Percentiles rank a stretch among this genome's conserved stretches.
phyloP scores from a whole-genome alignment of 2,888 invertebrate genomes.

The Mythimna impura region DNA sequence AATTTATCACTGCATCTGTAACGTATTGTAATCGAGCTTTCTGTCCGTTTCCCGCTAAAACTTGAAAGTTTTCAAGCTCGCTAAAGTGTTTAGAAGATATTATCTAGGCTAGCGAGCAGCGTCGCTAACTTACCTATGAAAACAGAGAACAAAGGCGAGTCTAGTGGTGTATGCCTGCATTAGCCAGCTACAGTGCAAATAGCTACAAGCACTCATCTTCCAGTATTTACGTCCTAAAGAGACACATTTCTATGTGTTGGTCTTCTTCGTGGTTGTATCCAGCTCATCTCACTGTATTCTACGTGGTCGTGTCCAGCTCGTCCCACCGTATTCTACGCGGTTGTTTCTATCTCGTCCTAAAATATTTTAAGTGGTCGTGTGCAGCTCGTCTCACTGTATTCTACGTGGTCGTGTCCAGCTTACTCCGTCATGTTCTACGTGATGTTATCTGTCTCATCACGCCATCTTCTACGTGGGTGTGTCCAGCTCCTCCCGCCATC shows the following conservation, averaged over 20 bases:
- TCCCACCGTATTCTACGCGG: neutral
- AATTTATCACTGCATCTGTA: neutral
- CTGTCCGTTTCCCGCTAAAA: neutral
- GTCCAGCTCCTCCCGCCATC: no score
- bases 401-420: neutral
- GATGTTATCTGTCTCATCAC: neutral
- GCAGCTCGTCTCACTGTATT: no score
- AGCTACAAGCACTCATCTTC: neutral
- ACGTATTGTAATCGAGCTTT: neutral
- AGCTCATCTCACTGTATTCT: neutral
- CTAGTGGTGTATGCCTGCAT: neutral
- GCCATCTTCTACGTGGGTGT: neutral
- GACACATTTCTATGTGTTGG: no score
- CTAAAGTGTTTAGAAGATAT: neutral
- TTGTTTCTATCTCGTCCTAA: neutral
- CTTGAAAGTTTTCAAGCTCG: neutral
- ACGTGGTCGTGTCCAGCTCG: no score
- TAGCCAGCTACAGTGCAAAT: conserved; percentile 4
- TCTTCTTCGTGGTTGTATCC: neutral
- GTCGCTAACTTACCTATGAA: neutral
- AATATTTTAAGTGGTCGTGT: neutral
- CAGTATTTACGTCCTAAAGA: no score
- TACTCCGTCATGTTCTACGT: no score
- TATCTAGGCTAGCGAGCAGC: neutral
- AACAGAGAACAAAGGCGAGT: neutral